phyloP scores from a whole-genome alignment of 2,888 invertebrate genomes.

The Dynastes tityus region DNA sequence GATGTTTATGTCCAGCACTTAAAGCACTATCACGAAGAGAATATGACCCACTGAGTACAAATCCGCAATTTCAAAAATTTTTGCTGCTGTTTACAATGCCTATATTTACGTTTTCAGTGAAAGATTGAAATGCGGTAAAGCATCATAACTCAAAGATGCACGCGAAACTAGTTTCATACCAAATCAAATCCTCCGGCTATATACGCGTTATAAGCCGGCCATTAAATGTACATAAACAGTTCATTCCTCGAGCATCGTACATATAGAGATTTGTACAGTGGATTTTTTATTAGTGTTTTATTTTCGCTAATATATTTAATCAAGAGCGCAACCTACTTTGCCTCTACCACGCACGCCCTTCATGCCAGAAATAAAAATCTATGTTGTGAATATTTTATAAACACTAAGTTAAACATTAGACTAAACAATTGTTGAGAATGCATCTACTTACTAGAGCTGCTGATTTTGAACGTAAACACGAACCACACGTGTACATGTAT shows the following conservation, averaged over 20 bases:
- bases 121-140: not conserved
- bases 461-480: no score
- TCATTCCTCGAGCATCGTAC: constrained; percentile 28
- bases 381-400: not conserved
- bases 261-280: not conserved
- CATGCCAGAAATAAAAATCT: not conserved
- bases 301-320: constrained; percentile 16
- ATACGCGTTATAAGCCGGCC: constrained; percentile 8
- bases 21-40: not conserved
- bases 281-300: not conserved
- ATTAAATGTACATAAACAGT: constrained; percentile 30
- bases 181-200: constrained; percentile 18
- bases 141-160: constrained; percentile 9
- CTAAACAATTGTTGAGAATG: no score
- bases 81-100: not conserved
- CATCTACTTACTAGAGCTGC: no score
- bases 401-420: no score
- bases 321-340: not conserved
- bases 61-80: not conserved
- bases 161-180: constrained; percentile 22
- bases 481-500: no score
- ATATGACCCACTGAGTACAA: not conserved
- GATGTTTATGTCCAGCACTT: not conserved
- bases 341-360: not conserved
- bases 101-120: not conserved